A percentile compares a stretch with the other conserved stretches of the same genome.
Evolutionary conservation across 1,140 invertebrate species (phyloP).

Genomic region (Muscidifurax raptorellus): DNA sequence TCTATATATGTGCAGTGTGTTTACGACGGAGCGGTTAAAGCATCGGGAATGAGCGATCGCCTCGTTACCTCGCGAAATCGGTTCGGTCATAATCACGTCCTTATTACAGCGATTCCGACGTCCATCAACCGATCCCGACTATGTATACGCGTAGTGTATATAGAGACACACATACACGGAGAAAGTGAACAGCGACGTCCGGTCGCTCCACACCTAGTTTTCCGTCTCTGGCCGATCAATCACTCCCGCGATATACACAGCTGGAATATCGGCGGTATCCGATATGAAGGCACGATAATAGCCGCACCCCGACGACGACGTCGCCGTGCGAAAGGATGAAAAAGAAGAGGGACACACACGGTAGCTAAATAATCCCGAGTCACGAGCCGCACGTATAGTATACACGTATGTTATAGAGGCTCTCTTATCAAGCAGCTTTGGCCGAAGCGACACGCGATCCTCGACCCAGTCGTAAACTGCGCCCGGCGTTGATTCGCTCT

Average conservation of each 20-base stretch:
- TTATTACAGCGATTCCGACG: too few species aligned
- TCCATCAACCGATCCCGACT: not conserved
- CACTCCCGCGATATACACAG: not conserved
- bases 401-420: not conserved
- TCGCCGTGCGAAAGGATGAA: not conserved
- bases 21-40: too few species aligned
- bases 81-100: not conserved
- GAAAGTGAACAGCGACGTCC: constrained; percentile 6
- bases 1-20: too few species aligned
- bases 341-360: not conserved
- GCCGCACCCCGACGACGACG: constrained; percentile 14
- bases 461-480: constrained; percentile 10
- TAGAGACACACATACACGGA: too few species aligned
- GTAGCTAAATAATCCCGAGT: constrained; percentile 42
- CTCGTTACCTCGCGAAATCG: too few species aligned
- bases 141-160: not conserved
- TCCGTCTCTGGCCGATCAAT: constrained; percentile 45
- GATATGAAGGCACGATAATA: constrained; percentile 34
- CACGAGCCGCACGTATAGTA: not conserved
- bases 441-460: constrained; percentile 17
- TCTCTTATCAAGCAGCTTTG: constrained; percentile 34
- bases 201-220: constrained; percentile 41
- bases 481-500: constrained; percentile 7
- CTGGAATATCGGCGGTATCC: not conserved
- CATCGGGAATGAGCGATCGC: too few species aligned